Evolutionary conservation across 2,888 invertebrate species (phyloP).

Genomic region (Drosophila formosana): DNA sequence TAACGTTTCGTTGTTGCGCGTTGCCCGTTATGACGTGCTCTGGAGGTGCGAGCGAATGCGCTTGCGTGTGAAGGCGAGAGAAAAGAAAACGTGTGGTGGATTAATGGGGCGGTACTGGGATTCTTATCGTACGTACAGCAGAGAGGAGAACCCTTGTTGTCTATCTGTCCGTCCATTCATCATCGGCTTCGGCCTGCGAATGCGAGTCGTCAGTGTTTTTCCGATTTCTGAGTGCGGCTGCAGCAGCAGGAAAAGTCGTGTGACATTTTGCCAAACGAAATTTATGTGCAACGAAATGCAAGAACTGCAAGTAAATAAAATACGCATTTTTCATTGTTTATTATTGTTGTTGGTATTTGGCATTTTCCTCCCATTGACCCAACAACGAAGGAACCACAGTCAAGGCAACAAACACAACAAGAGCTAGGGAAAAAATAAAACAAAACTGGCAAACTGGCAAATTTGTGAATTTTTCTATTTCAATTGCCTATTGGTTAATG

Average conservation of each 20-base stretch:
- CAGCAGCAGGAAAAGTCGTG: slow-evolving; percentile 65
- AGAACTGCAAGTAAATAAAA: slow-evolving; percentile 68
- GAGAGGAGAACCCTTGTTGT: slow-evolving; percentile 37
- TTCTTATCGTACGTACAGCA: slow-evolving; percentile 48
- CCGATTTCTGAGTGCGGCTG: slow-evolving; percentile 71
- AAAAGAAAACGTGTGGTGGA: slow-evolving; percentile 43
- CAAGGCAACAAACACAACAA: neutral
- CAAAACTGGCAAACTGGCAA: slow-evolving; percentile 5
- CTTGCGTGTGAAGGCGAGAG: slow-evolving; percentile 45
- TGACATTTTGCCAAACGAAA: slow-evolving; percentile 72
- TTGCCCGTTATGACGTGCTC: slow-evolving; percentile 1
- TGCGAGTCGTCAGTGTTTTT: slow-evolving; percentile 60
- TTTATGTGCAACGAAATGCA: slow-evolving; percentile 78
- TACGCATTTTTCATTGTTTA: slow-evolving; percentile 32
- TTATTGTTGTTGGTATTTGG: slow-evolving; percentile 14
- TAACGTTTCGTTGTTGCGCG: slow-evolving; percentile 10
- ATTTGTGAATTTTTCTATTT: slow-evolving; percentile 30
- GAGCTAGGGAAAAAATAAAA: neutral
- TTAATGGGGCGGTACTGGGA: slow-evolving; percentile 49
- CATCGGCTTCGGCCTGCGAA: slow-evolving; percentile 59
- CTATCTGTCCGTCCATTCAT: slow-evolving; percentile 56
- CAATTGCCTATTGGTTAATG: slow-evolving; percentile 30
- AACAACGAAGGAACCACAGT: neutral
- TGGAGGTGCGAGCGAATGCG: slow-evolving; percentile 32
- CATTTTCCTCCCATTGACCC: slow-evolving; percentile 19